Evolutionary conservation across 1,140 invertebrate genomes (phyloP), one percentile per base, ranked within the genome.

Genomic region (Lucilia sericata): DNA sequence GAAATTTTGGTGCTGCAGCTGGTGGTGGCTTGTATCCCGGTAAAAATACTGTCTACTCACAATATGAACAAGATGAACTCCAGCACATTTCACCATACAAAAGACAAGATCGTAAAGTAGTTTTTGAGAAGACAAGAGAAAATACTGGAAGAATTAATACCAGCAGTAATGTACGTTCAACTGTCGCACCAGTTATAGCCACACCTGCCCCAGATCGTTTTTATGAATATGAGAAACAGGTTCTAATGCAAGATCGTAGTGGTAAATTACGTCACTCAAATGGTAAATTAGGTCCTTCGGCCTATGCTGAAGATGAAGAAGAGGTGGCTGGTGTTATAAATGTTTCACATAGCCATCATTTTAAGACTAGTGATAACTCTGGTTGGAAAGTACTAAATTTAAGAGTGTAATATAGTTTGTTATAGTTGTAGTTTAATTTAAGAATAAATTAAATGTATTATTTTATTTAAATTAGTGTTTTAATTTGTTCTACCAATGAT

Each of bases 321-420:
- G 84, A 85, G 34, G 74, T 80, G 14, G 42, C 76, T 25, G 76
- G 76, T 21, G 34, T 65, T 34, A 80, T 80, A 80, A 80, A 49
- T 49, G 47, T 80, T 51, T n/a, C 76, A 12, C 47, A n/a, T 3
- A 78, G 55, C 49, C 51, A 36, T 51, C 49, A 55, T 19, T 84
- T 82, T 55, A 83, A 80, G 42, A 85, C 82, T 25, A 83, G 78
- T 81, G 84, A 85, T 14, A 36, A 82, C 21, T 75, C 74, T 2
- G 89, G 88, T n/a, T 90, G 89, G 89, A 88, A 90, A 84, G 86
- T 88, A 19, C 86, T 90, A 34, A 88, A 90, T 78, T 85, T 90
- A 21, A 74, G 89, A 84, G 30, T 76, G n/a, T 80, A 80, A 34
- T 19, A 51, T 47, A 85, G 42, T 55, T 55, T 14, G 5, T 12